Evolutionary conservation across 2,888 invertebrate genomes (phyloP).

Genomic region (Pedicia rivosa): DNA sequence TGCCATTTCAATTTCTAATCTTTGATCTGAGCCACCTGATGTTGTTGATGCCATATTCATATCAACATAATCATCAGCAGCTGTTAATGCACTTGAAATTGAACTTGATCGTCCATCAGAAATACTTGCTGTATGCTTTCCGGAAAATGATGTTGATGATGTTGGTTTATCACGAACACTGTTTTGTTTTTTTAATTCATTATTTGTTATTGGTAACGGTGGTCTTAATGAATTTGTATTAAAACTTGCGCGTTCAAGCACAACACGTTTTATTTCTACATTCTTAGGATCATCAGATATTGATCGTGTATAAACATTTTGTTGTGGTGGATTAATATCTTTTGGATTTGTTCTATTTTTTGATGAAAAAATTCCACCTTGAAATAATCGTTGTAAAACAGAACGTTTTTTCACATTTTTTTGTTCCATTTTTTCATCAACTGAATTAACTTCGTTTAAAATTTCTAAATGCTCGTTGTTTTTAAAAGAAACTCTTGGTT

Average conservation of each 20-base stretch:
- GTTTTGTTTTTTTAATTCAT: too few species aligned
- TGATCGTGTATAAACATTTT: conserved; percentile 9
- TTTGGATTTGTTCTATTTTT: conserved; percentile 26
- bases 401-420: conserved; percentile 20
- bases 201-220: too few species aligned
- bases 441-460: neutral
- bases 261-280: conserved; percentile 20
- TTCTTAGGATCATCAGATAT: conserved; percentile 10
- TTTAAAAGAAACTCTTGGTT: too few species aligned
- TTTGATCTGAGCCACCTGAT: too few species aligned
- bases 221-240: too few species aligned
- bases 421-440: neutral
- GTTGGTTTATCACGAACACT: conserved; percentile 14
- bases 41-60: conserved; percentile 6
- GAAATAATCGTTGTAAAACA: conserved; percentile 24
- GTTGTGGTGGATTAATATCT: conserved; percentile 17
- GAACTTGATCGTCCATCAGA: conserved; percentile 20
- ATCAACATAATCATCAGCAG: conserved; percentile 18
- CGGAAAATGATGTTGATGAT: conserved; percentile 13
- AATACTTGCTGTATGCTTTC: conserved; percentile 17
- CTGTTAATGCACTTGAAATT: conserved; percentile 23
- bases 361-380: conserved; percentile 25
- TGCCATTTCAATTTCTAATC: neutral
- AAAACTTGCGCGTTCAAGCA: conserved; percentile 23
- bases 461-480: too few species aligned